phyloP scores from a whole-genome alignment of 1,140 invertebrate genomes.

The Pinna nobilis region DNA sequence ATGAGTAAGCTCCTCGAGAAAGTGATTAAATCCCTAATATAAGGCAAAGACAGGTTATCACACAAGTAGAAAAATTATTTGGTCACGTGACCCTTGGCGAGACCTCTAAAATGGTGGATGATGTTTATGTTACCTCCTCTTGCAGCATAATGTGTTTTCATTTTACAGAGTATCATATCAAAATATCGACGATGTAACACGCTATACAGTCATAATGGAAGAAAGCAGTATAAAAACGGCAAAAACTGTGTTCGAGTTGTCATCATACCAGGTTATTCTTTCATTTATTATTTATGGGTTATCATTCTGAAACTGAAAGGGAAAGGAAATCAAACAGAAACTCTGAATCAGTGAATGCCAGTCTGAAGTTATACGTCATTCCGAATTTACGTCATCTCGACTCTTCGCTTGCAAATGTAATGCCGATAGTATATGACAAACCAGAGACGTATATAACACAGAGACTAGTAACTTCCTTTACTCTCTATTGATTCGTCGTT shows the following conservation, averaged over 20 bases:
- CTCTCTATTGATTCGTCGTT: no score
- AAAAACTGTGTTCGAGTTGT: conserved; percentile 22
- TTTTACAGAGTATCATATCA: background rate
- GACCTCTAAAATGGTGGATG: conserved; percentile 36
- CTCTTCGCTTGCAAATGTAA: no score
- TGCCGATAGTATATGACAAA: no score
- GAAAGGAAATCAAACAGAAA: background rate
- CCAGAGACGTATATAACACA: no score
- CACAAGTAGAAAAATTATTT: background rate
- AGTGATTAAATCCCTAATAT: background rate
- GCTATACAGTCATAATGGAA: background rate
- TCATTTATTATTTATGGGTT: background rate
- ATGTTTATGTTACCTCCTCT: conserved; percentile 23
- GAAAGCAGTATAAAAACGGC: conserved; percentile 7
- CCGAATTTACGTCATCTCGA: no score
- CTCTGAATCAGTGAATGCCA: background rate
- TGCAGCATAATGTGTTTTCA: background rate
- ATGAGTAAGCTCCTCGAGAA: no score
- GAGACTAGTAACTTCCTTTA: no score
- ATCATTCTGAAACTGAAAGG: background rate
- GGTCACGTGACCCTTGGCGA: conserved; percentile 21
- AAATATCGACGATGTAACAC: background rate
- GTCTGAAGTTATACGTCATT: no score
- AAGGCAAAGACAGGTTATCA: background rate
- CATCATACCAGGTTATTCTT: conserved; percentile 23